phyloP scores from a whole-genome alignment of 2,797 vertebrate species.

The Malacoctenus gilli region DNA sequence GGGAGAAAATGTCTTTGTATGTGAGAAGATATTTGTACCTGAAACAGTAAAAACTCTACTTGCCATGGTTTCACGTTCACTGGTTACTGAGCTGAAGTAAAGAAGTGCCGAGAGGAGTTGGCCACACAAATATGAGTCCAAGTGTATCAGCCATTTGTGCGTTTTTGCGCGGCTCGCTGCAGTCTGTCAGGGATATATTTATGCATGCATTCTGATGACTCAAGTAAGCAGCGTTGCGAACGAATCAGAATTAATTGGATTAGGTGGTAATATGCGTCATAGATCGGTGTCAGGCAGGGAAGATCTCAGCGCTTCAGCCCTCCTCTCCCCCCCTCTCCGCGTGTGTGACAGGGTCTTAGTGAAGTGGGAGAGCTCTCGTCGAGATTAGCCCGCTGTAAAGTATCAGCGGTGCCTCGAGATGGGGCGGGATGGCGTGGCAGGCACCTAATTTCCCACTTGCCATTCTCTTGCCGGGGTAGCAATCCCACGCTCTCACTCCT shows the following conservation, averaged over 20 bases:
- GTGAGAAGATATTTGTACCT: no score
- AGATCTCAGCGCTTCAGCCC: conserved; percentile 41
- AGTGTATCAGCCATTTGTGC: conserved; percentile 56
- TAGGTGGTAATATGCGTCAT: conserved; percentile 74
- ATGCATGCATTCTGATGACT: conserved; percentile 69
- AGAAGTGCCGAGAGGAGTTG: conserved; percentile 18
- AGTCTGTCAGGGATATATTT: conserved; percentile 62
- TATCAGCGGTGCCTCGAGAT: conserved; percentile 42
- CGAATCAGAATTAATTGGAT: conserved; percentile 77
- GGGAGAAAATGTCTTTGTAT: no score
- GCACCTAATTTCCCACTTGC: conserved; percentile 61
- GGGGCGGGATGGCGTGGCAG: conserved; percentile 27
- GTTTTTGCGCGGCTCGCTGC: conserved; percentile 49
- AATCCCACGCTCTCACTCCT: conserved; percentile 35
- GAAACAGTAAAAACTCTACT: no score
- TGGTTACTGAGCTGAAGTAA: conserved; percentile 39
- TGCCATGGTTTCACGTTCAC: no score
- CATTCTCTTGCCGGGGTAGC: conserved; percentile 44
- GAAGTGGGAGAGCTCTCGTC: conserved; percentile 57
- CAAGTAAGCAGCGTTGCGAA: conserved; percentile 57
- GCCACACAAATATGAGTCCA: conserved; percentile 30
- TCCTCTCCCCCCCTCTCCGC: conserved; percentile 4
- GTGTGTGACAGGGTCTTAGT: conserved; percentile 52
- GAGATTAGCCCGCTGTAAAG: conserved; percentile 61
- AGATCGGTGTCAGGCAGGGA: conserved; percentile 76